Evolutionary conservation across 2,113 vertebrate genomes (phyloP).

Genomic region (Xiphophorus hellerii): DNA sequence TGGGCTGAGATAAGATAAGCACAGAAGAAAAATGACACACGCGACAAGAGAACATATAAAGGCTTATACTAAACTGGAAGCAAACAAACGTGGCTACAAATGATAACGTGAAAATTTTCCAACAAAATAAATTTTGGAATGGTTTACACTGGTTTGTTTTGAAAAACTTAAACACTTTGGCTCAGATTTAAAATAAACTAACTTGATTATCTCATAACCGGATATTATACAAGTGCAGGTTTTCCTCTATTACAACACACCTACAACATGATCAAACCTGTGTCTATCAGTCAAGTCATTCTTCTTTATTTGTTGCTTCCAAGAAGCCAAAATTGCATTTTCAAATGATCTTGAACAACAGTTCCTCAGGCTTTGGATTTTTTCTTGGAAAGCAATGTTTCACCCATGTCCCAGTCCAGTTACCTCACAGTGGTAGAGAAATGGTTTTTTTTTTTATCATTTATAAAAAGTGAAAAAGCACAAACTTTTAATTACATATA

Average conservation of each 20-base stretch:
- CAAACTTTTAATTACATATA: not conserved
- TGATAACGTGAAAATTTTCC: not conserved
- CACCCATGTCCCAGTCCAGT: too few species aligned
- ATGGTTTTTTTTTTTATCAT: not conserved
- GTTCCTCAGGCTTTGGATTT: not conserved
- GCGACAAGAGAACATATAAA: not conserved
- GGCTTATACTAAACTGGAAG: not conserved
- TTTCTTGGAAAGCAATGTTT: not conserved
- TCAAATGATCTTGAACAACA: not conserved
- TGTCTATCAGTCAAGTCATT: not conserved
- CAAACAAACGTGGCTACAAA: not conserved
- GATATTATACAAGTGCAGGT: too few species aligned
- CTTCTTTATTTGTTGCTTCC: not conserved
- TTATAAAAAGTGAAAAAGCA: not conserved
- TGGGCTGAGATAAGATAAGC: slow-evolving; percentile 5
- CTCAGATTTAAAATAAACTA: too few species aligned
- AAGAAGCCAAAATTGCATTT: not conserved
- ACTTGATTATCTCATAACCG: too few species aligned
- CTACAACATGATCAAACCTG: not conserved
- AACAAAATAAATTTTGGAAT: not conserved
- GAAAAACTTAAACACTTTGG: too few species aligned
- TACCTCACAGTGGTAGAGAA: not conserved
- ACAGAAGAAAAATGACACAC: not conserved
- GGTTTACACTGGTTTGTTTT: not conserved
- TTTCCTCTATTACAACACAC: not conserved